A percentile compares a stretch with the other conserved stretches of the same genome.
These are phyloP conservation scores for Phyto melanocephala DNA, from an alignment of 2,888 invertebrate species.

Conservation along the genomic window DNA sequence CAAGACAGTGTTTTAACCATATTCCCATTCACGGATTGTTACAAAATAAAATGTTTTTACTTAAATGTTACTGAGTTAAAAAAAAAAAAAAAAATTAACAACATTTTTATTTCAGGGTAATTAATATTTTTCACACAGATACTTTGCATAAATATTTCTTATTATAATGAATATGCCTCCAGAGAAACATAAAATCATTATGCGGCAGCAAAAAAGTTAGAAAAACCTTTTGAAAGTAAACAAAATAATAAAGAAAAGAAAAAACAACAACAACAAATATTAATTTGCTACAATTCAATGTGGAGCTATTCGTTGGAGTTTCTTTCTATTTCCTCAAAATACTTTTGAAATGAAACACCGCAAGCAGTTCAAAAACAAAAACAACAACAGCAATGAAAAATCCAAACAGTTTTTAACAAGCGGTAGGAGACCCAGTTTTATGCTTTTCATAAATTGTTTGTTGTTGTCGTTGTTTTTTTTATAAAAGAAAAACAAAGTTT, in stretches of 20 bases:
- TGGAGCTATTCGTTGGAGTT: background rate
- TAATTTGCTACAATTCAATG: background rate
- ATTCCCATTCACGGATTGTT: no score
- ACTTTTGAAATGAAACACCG: background rate
- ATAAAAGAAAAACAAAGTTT: background rate
- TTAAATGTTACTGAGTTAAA: no score
- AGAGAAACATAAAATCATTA: conserved; percentile 45
- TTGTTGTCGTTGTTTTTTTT: background rate
- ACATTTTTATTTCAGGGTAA: conserved; percentile 2
- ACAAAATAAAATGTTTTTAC: no score
- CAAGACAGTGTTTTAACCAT: no score
- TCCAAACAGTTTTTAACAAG: background rate
- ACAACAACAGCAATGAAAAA: background rate
- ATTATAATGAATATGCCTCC: conserved; percentile 48
- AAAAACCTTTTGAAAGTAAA: background rate
- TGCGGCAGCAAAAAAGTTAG: background rate
- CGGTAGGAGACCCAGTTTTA: background rate
- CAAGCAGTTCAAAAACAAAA: background rate
- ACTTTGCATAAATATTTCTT: conserved; percentile 31
- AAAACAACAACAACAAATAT: background rate
- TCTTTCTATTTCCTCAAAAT: background rate
- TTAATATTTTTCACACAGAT: conserved; percentile 52
- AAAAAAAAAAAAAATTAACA: background rate
- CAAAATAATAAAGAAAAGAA: background rate
- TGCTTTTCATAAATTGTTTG: background rate